Evolutionary conservation across 2,888 invertebrate genomes (phyloP).

Genomic region (Dryadula phaetusa): DNA sequence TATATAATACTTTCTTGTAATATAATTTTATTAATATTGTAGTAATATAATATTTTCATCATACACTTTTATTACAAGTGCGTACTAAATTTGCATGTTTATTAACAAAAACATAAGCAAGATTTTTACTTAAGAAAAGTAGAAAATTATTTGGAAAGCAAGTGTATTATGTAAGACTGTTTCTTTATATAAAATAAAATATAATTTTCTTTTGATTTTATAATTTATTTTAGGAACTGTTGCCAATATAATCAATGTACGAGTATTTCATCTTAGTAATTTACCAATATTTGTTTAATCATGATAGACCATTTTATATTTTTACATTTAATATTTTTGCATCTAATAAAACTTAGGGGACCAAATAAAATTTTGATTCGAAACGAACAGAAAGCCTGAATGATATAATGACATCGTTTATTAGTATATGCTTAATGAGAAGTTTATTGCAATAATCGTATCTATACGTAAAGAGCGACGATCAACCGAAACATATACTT

Average conservation of each 20-base stretch:
- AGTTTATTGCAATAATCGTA: constrained; percentile 57
- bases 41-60: too few species aligned
- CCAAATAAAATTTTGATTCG: background rate
- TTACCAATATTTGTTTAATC: background rate
- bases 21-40: too few species aligned
- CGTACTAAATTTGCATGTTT: too few species aligned
- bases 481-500: constrained; percentile 39
- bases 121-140: too few species aligned
- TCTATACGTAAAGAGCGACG: constrained; percentile 40
- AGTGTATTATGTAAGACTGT: too few species aligned
- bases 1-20: too few species aligned
- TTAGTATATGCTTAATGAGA: constrained; percentile 57
- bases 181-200: too few species aligned
- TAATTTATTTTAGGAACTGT: background rate
- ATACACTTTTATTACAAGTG: too few species aligned
- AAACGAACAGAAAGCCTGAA: constrained; percentile 48
- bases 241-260: background rate
- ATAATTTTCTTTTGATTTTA: background rate
- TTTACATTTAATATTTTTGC: background rate
- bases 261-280: too few species aligned
- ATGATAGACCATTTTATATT: too few species aligned
- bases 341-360: background rate
- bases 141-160: too few species aligned
- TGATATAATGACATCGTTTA: constrained; percentile 61
- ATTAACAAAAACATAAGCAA: too few species aligned